Evolutionary conservation across 2,113 vertebrate genomes (phyloP).

Genomic region (Ellobius talpinus): DNA sequence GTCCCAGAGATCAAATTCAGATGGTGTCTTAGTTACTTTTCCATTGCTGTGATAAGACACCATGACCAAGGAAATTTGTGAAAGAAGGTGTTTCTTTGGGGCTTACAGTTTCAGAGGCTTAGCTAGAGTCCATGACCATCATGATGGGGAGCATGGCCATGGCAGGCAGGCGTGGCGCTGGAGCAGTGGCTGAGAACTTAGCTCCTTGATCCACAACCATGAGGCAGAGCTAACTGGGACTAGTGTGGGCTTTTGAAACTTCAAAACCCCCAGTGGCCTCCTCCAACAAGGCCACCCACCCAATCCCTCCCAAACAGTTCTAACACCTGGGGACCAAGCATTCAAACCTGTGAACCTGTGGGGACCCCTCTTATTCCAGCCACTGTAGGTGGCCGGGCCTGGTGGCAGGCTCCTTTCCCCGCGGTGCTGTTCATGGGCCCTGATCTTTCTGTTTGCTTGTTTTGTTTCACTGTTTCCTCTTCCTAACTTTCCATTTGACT

Average conservation of each 20-base stretch:
- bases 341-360: not conserved
- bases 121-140: not conserved
- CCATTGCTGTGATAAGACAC: not conserved
- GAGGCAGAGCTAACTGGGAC: not conserved
- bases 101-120: not conserved
- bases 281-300: not conserved
- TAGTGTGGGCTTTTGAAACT: not conserved
- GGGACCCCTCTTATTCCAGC: not conserved
- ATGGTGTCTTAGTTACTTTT: not conserved
- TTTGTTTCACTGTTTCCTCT: not conserved
- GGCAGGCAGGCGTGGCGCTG: no score
- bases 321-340: not conserved
- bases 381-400: not conserved
- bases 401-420: not conserved
- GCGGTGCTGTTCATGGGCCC: rapidly evolving
- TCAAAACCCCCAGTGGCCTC: not conserved
- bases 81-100: not conserved
- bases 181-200: not conserved
- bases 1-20: not conserved
- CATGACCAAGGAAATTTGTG: not conserved
- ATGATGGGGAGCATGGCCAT: not conserved
- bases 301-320: not conserved
- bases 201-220: not conserved
- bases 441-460: no score
- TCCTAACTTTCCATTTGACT: not conserved